Evolutionary conservation across 2,797 vertebrate genomes (phyloP).

Genomic region (Enteromius paludinosus): DNA sequence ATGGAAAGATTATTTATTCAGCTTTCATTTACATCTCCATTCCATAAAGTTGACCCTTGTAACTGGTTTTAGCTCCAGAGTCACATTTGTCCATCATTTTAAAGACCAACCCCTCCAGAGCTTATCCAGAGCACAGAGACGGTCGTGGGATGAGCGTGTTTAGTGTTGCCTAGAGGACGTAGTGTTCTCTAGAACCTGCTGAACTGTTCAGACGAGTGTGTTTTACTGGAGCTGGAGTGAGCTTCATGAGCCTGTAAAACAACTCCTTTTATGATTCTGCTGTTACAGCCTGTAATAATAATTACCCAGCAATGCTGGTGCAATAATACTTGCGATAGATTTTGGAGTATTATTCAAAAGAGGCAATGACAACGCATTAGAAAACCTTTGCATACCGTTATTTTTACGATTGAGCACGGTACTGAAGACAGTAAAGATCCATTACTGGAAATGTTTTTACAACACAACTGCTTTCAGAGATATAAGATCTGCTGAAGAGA

Average conservation of each 20-base stretch:
- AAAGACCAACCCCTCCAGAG: too few relatives aligned
- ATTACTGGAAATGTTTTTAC: background rate
- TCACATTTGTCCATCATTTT: too few relatives aligned
- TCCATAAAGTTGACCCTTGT: too few relatives aligned
- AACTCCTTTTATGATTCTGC: slow-evolving; percentile 28
- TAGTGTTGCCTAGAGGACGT: background rate
- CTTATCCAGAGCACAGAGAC: too few relatives aligned
- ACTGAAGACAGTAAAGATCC: background rate
- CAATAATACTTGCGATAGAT: slow-evolving; percentile 26
- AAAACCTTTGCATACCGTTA: slow-evolving; percentile 16
- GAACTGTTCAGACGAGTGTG: background rate
- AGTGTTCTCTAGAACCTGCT: background rate
- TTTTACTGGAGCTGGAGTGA: background rate
- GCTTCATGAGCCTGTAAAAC: slow-evolving; percentile 29
- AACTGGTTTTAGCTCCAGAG: too few relatives aligned
- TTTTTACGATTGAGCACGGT: background rate
- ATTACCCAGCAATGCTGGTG: slow-evolving; percentile 17
- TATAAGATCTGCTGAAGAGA: background rate
- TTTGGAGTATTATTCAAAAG: background rate
- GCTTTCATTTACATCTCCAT: too few relatives aligned
- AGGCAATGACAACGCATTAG: background rate
- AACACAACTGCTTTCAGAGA: background rate
- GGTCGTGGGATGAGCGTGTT: background rate
- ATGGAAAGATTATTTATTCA: too few relatives aligned
- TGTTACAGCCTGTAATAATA: slow-evolving; percentile 8